Evolutionary conservation across 1,140 invertebrate genomes (phyloP), one percentile per base, ranked within the genome.

Genomic region (Lysiphlebus fabarum): DNA sequence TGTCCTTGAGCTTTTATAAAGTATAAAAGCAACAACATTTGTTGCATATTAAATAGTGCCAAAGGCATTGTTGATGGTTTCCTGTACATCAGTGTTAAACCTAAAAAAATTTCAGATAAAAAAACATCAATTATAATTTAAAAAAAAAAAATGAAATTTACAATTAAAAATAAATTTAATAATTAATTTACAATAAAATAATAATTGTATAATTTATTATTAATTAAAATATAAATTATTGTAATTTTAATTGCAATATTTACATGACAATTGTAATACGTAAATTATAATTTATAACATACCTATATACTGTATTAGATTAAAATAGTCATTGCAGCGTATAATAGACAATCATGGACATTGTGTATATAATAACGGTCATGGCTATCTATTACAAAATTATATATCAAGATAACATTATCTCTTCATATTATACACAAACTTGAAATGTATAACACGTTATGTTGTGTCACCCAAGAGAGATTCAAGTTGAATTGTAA

Each of bases 41-140:
- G 12, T 14, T 49, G 62, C 62, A 63, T 63, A 63, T 63, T 63
- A 63, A 63, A 63, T 60, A 47, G 62, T 63, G 54, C 40, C 17
- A 63, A 60, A 60, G 58, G 48, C 56, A 51, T 62, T 58, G 26
- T 49, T 26, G 50, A 60, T 60, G 47, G 53, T 47, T 63, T 63
- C 53, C 57, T 34, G 53, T 59, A 53, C 49, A 59, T 59, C 57
- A 53, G 53, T 53, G 53, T 59, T 50, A 59, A 14, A 40, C 12
- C 7, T 17, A 33, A 40, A 33, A 58, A n/a, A n/a, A n/a, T n/a
- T n/a, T n/a, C n/a, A n/a, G n/a, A n/a, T n/a, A n/a, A n/a, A n/a
- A n/a, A n/a, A n/a, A n/a, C n/a, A n/a, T n/a, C n/a, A n/a, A n/a
- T n/a, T n/a, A n/a, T n/a, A n/a, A n/a, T n/a, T n/a, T n/a, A n/a